Percentiles rank a stretch among this genome's conserved stretches.
phyloP scores from a whole-genome alignment of 1,140 invertebrate genomes.

The Ephestia elutella region DNA sequence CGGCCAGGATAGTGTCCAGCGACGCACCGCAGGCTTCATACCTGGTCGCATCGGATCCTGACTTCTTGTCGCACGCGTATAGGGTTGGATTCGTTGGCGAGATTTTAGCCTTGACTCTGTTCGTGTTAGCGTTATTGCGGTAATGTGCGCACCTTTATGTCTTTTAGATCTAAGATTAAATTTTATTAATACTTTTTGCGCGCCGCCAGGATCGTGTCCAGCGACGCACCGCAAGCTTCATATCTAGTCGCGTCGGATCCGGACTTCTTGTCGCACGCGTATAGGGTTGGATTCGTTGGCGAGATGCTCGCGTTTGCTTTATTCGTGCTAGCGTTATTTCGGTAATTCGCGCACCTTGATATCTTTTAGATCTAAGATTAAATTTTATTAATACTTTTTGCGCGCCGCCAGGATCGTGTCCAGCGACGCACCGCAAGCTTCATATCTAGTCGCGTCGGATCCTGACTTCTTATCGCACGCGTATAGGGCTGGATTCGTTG shows the following conservation, averaged over 20 bases:
- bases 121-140: conserved; percentile 36
- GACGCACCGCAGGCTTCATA: conserved; percentile 57
- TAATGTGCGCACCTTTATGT: conserved; percentile 17
- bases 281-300: conserved; percentile 29
- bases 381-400: too few species aligned
- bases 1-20: conserved; percentile 57
- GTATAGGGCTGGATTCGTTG: conserved; percentile 28
- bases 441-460: conserved; percentile 56
- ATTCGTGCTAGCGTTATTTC: conserved; percentile 36
- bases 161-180: background rate
- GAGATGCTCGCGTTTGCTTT: conserved; percentile 32
- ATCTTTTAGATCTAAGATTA: background rate
- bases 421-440: conserved; percentile 57
- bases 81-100: conserved; percentile 28
- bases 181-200: too few species aligned
- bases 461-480: conserved; percentile 53
- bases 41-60: conserved; percentile 55
- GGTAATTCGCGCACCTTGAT: conserved; percentile 22
- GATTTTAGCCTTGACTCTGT: conserved; percentile 33
- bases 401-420: too few species aligned
- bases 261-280: conserved; percentile 50
- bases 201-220: conserved; percentile 57
- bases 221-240: conserved; percentile 55
- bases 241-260: conserved; percentile 60
- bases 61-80: conserved; percentile 51